Evolutionary conservation across 1,140 invertebrate species (phyloP), one percentile per base, ranked within the genome.

Genomic region (Dolichoris vasculosae): DNA sequence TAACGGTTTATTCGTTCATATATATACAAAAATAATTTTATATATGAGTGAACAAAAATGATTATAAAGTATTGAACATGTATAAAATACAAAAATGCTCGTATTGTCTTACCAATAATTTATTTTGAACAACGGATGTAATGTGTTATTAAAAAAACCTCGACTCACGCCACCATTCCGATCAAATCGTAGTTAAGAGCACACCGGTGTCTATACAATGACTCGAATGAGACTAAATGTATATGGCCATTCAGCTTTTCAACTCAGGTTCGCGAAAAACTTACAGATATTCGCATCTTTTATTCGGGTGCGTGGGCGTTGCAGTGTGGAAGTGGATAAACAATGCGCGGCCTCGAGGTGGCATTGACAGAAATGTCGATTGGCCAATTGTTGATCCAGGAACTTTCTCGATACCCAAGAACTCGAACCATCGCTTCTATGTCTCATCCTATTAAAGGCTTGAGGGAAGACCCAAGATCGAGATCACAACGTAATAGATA

Each of bases 361-460:
- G 43, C 84, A 81, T 85, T 85, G 84, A 40, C 26, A 55, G 69
- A 78, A 85, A 85, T 85, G 64, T 55, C 73, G 75, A 59, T 26
- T 26, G 55, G 55, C 20, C 4, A 59, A 26, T 4, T 26, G 23
- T 4, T 26, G 23, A 20, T 11, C 51, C 7, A 2, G 11, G 9
- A 20, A 59, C 55, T 59, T 26, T 13, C 20, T 30, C 32, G 51
- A 43, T 6, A 13, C 64, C 30, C 55, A 59, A 59, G 55, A 32
- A 69, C 30, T 20, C 17, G 30, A 3, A 13, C 32, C 30, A 32
- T 32, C 23, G 30, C 11, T 59, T 40, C 15, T 51, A 23, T 38
- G 26, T 78, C 30, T 77, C n/a, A 7, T 2, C 55, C 9, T 51
- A 17, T 51, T 17, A 51, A 51, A 51, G 48, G 20, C 48, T 51